Evolutionary conservation across 2,113 vertebrate species (phyloP).

Genomic region (Ardeotis arabs): DNA sequence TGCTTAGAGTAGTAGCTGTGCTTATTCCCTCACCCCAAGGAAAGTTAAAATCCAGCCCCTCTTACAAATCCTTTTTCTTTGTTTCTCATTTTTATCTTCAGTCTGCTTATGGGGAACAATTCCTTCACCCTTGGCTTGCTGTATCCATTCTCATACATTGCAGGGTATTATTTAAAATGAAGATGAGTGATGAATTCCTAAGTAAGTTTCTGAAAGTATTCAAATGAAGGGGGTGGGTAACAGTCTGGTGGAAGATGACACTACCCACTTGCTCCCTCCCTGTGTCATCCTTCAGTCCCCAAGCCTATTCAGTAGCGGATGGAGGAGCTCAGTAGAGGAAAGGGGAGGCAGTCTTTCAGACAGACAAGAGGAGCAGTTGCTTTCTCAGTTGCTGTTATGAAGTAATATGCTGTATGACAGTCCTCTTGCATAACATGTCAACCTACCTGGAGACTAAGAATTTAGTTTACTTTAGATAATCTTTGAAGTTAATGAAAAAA

Average conservation of each 20-base stretch:
- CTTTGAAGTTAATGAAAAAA: background rate
- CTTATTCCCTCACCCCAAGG: slow-evolving; percentile 43
- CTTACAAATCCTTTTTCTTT: slow-evolving; percentile 38
- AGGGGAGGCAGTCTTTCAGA: background rate
- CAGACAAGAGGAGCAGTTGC: background rate
- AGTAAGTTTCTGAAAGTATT: background rate
- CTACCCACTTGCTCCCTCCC: background rate
- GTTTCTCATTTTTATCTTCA: slow-evolving; percentile 20
- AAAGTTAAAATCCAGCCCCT: slow-evolving; percentile 47
- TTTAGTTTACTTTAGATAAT: background rate
- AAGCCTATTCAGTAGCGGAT: background rate
- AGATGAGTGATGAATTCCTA: background rate
- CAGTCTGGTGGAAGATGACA: background rate
- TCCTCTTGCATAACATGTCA: background rate
- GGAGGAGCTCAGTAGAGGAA: background rate
- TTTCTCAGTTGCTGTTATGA: background rate
- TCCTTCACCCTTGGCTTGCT: background rate
- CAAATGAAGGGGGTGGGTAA: background rate
- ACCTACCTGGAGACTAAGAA: background rate
- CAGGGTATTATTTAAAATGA: background rate
- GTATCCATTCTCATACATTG: background rate
- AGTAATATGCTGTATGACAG: background rate
- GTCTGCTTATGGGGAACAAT: background rate
- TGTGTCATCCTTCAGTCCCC: background rate
- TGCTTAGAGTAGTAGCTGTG: background rate